phyloP scores from a whole-genome alignment of 2,888 invertebrate species.

The Metellina segmentata region DNA sequence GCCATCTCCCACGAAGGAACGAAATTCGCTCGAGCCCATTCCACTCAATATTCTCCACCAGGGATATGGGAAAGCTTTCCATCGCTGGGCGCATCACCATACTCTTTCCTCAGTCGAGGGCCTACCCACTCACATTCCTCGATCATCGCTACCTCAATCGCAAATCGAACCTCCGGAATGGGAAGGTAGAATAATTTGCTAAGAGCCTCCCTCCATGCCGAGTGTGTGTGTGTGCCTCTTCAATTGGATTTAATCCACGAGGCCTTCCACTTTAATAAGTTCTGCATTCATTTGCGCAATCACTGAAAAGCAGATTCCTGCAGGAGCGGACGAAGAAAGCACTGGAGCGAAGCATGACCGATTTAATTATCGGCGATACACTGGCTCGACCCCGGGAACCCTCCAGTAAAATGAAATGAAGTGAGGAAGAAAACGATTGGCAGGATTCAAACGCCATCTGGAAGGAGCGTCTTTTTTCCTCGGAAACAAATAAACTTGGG shows the following conservation, averaged over 20 bases:
- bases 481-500: not conserved
- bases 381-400: not conserved
- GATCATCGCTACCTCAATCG: not conserved
- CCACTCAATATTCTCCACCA: not conserved
- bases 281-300: conserved; percentile 67
- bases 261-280: conserved; percentile 65
- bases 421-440: conserved; percentile 30
- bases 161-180: conserved; percentile 27
- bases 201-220: conserved; percentile 10
- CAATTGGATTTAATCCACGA: conserved; percentile 64
- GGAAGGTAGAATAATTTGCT: conserved; percentile 56
- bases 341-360: conserved; percentile 52
- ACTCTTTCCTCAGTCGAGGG: conserved; percentile 12
- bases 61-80: too few species aligned
- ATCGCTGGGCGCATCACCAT: conserved; percentile 7
- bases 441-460: conserved; percentile 39
- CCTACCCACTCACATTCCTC: not conserved
- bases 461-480: conserved; percentile 3
- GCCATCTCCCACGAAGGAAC: too few species aligned
- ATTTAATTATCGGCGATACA: conserved; percentile 60
- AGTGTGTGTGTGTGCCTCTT: conserved; percentile 6
- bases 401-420: not conserved
- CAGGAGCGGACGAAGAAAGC: conserved; percentile 7
- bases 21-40: not conserved
- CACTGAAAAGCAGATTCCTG: conserved; percentile 59